Conservation (phyloP, 2,888 invertebrate genomes). For the Leptopilina syphax region DNA sequence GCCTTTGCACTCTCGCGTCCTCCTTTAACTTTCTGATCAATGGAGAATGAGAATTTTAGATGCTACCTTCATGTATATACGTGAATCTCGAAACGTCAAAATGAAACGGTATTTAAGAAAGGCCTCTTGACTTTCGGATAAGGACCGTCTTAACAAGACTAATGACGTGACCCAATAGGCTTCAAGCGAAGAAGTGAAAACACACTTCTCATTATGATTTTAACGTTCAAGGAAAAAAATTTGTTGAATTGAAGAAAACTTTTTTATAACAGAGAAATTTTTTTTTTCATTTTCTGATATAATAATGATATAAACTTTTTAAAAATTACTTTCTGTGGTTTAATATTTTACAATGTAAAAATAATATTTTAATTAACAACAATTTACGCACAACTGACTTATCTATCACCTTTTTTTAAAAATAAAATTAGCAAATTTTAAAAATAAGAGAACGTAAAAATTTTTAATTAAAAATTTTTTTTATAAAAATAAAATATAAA, state of each 20-base stretch:
- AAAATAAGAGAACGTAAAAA: no score
- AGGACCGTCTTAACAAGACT: not conserved
- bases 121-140: conserved; percentile 14
- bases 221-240: not conserved
- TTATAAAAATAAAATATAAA: no score
- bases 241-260: not conserved
- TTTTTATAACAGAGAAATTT: not conserved
- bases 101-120: conserved; percentile 36
- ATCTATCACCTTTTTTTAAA: no score
- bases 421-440: no score
- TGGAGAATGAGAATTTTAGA: conserved; percentile 47
- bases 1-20: conserved; percentile 59
- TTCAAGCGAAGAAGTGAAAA: not conserved
- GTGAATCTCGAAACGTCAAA: conserved; percentile 6
- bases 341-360: no score
- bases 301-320: no score
- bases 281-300: not conserved
- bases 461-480: no score
- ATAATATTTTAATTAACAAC: no score
- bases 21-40: conserved; percentile 57
- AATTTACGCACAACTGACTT: no score
- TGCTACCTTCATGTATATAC: conserved; percentile 37
- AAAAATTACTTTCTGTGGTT: no score
- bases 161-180: conserved; percentile 7
- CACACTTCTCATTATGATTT: not conserved